A percentile compares a stretch with the other conserved stretches of the same genome.
phyloP scores from a whole-genome alignment of 2,113 vertebrate genomes.

The Silurus meridionalis region DNA sequence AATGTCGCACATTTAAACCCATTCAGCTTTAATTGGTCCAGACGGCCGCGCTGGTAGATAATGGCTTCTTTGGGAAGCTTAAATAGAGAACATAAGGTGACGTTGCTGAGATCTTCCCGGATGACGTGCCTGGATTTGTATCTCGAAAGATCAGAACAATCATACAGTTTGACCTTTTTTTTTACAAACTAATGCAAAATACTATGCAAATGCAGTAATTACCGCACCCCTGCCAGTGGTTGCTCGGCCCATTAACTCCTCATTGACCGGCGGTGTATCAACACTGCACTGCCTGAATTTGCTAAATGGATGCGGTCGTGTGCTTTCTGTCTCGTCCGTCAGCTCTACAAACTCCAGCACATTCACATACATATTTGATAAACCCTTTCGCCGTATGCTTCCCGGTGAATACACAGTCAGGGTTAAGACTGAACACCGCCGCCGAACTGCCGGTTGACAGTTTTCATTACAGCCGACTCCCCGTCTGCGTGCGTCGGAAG shows the following conservation, averaged over 20 bases:
- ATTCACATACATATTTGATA: constrained; percentile 21
- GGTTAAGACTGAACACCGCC: background rate
- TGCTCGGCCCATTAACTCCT: constrained; percentile 32
- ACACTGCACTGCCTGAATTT: background rate
- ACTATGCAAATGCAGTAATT: background rate
- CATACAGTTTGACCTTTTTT: constrained; percentile 1
- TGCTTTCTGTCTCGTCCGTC: background rate
- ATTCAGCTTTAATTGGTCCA: background rate
- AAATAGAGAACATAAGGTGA: background rate
- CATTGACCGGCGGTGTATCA: background rate
- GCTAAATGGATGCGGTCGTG: constrained; percentile 10
- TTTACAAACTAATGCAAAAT: constrained; percentile 2
- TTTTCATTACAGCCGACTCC: constrained; percentile 60
- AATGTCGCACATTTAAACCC: background rate
- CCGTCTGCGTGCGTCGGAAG: constrained; percentile 54
- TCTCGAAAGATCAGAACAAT: constrained; percentile 6
- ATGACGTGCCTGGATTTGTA: background rate
- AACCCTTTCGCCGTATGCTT: constrained; percentile 8
- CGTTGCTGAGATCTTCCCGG: background rate
- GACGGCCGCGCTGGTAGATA: background rate
- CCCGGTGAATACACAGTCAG: background rate
- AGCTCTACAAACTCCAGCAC: background rate
- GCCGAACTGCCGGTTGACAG: constrained; percentile 22
- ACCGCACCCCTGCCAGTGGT: background rate
- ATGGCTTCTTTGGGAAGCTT: background rate